Evolutionary conservation across 2,888 invertebrate genomes (phyloP), one percentile per base, ranked within the genome.

Genomic region (Erannis defoliaria): DNA sequence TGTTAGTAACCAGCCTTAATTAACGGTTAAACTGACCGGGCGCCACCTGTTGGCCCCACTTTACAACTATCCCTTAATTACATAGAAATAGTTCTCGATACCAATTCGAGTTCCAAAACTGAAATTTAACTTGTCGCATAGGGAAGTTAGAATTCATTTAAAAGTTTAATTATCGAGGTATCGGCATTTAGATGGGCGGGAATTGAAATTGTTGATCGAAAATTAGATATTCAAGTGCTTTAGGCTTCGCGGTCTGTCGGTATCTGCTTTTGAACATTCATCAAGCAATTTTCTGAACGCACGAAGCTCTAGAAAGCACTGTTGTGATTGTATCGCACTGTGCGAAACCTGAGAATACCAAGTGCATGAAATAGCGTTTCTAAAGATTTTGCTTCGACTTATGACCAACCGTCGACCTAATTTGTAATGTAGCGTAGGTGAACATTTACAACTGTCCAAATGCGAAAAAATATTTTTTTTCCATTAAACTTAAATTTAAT

Each of bases 1-100:
- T 89, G 81, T 84, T 86, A 83, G 84, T 84, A 80, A 82, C 79
- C 80, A 77, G 76, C 80, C 76, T 84, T 88, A 89, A 90, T 90
- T 90, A 91, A 84, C 82, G 76, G 73, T 58, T 60, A 56, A 66
- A 62, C 81, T 84, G 81, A 81, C 75, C 77, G 77, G 72, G 79
- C 85, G 85, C 86, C 90, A 89, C 89, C 90, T 90, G 89, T 89
- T 87, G 84, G 77, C 67, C 72, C 68, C 68, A 73, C 75, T 74
- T 67, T 72, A 74, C 66, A 73, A 78, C 77, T 77, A 76, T 78
- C 72, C 58, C 71, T n/a, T 81, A 76, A 78, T 77, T 75, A 75
- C 73, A 75, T 72, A 70, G 68, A 67, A 59, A 64, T 66, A 58
- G 64, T 68, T 74, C 70, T 63, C 67, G 66, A 70, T 70, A 68